Percentiles rank a stretch among this genome's conserved stretches.
Evolutionary conservation across 2,888 invertebrate genomes (phyloP).

Genomic region (Erebia ligea): DNA sequence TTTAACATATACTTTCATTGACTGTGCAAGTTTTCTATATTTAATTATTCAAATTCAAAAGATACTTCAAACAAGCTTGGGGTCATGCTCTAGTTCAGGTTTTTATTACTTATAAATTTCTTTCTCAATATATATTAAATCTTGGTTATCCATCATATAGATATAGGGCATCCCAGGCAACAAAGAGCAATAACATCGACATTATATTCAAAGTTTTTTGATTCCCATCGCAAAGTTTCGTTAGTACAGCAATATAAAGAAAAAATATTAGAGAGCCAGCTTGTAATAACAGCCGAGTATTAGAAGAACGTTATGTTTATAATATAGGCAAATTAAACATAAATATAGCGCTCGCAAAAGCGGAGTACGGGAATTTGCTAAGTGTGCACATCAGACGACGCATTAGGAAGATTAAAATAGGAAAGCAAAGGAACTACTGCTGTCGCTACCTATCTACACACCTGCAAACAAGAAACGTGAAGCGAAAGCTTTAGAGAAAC

Average conservation of each 20-base stretch:
- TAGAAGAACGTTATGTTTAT: slow-evolving; percentile 31
- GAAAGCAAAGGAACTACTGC: slow-evolving; percentile 68
- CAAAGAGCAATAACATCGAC: slow-evolving; percentile 28
- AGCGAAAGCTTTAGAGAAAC: slow-evolving; percentile 28
- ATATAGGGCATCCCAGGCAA: not conserved
- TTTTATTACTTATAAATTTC: not conserved
- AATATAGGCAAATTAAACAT: slow-evolving; percentile 54
- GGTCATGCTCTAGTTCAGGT: not conserved
- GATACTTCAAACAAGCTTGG: no score
- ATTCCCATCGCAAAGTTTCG: slow-evolving; percentile 30
- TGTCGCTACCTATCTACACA: slow-evolving; percentile 43
- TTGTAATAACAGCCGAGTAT: slow-evolving; percentile 43
- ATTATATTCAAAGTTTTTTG: slow-evolving; percentile 36
- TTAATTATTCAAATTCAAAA: not conserved
- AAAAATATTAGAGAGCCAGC: slow-evolving; percentile 45
- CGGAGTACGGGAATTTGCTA: slow-evolving; percentile 58
- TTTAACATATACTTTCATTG: no score
- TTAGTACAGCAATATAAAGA: slow-evolving; percentile 27
- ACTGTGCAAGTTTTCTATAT: no score
- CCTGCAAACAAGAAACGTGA: slow-evolving; percentile 35
- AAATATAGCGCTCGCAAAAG: slow-evolving; percentile 55
- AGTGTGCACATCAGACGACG: slow-evolving; percentile 65
- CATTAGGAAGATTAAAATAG: slow-evolving; percentile 81
- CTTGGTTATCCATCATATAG: not conserved
- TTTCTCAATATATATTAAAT: not conserved